Percentiles rank a stretch among this genome's conserved stretches.
These are phyloP conservation scores for Sesia bembeciformis DNA, from an alignment of 2,888 invertebrate genomes.

Conservation along the genomic window DNA sequence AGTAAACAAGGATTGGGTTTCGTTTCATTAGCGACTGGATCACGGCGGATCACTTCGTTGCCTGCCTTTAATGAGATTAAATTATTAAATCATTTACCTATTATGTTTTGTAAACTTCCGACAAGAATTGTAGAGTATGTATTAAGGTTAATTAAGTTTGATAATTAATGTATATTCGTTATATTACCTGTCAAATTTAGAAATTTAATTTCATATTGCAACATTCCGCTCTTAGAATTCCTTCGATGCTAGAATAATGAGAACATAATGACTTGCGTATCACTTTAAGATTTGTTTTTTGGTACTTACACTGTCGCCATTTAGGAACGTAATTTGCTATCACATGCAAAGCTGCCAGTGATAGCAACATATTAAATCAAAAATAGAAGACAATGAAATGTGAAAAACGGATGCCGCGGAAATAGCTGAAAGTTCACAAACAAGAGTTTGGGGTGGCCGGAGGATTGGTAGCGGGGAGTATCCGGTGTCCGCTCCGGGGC, in stretches of 20 bases:
- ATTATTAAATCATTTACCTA: slow-evolving; percentile 12
- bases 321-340: not conserved
- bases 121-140: not conserved
- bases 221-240: too few species aligned
- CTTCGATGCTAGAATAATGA: too few species aligned
- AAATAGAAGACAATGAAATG: slow-evolving; percentile 19
- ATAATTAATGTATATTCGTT: too few species aligned
- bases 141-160: too few species aligned
- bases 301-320: too few species aligned
- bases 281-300: too few species aligned
- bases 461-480: slow-evolving; percentile 27
- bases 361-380: slow-evolving; percentile 3
- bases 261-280: too few species aligned
- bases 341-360: not conserved
- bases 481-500: slow-evolving; percentile 42
- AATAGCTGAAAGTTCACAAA: slow-evolving; percentile 39
- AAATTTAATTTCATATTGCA: too few species aligned
- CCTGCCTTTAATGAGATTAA: slow-evolving; percentile 36
- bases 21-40: slow-evolving; percentile 38
- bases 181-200: too few species aligned
- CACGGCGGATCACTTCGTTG: slow-evolving; percentile 29
- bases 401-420: slow-evolving; percentile 31
- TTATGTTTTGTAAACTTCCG: not conserved
- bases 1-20: slow-evolving; percentile 36
- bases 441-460: slow-evolving; percentile 31